These are phyloP conservation scores for Oreochromis grahami DNA, from an alignment of 2,797 vertebrate species.

Conservation along the genomic window DNA sequence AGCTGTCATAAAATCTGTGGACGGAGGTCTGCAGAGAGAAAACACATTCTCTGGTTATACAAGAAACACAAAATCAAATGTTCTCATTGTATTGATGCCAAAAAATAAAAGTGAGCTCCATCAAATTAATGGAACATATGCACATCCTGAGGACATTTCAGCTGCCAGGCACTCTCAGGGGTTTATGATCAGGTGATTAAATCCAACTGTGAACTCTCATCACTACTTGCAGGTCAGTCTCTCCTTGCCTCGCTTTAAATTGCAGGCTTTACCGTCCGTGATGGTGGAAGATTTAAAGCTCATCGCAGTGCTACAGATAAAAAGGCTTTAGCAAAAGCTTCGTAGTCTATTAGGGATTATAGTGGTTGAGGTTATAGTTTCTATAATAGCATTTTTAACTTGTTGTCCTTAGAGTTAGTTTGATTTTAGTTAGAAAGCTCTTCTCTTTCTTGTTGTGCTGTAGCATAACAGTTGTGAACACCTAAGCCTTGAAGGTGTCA, in stretches of 20 bases:
- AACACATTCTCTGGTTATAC: not conserved
- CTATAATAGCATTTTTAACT: not conserved
- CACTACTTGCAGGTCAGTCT: not conserved
- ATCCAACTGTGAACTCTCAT: not conserved
- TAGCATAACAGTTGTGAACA: not conserved
- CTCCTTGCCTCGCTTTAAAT: not conserved
- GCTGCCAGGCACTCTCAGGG: not conserved
- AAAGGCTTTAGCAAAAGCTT: not conserved
- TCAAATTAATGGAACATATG: not conserved
- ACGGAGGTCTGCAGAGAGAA: not conserved
- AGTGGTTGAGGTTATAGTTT: not conserved
- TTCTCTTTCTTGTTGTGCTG: not conserved
- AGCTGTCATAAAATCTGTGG: not conserved
- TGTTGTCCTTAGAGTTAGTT: not conserved
- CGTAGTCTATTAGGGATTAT: not conserved
- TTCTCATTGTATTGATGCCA: not conserved
- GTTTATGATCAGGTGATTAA: conserved; percentile 8
- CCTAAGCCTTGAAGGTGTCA: not conserved
- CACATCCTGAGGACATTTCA: not conserved
- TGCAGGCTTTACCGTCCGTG: not conserved
- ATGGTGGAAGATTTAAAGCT: not conserved
- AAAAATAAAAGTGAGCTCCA: not conserved
- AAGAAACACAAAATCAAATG: not conserved
- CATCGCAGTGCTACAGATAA: not conserved
- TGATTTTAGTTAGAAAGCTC: not conserved